These are phyloP conservation scores for Hylaeus anthracinus DNA, from an alignment of 1,140 invertebrate species.

Conservation along the genomic window DNA sequence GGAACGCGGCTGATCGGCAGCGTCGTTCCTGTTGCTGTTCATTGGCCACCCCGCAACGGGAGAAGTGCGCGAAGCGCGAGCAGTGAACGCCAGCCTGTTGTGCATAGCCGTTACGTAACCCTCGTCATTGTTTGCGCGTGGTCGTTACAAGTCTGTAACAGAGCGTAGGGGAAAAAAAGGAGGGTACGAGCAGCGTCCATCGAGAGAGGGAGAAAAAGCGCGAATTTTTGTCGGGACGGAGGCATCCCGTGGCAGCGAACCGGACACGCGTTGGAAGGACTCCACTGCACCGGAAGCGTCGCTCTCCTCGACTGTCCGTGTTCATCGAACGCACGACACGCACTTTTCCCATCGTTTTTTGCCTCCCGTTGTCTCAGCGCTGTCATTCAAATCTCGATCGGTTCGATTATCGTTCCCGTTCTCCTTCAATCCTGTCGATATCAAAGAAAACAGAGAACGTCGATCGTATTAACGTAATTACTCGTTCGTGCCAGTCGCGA, in stretches of 20 bases:
- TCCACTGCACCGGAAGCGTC: constrained; percentile 54
- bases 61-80: constrained; percentile 37
- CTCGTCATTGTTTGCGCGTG: constrained; percentile 67
- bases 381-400: constrained; percentile 13
- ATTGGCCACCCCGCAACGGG: constrained; percentile 56
- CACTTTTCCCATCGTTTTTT: constrained; percentile 23
- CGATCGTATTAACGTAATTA: constrained; percentile 51
- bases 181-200: constrained; percentile 25
- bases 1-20: constrained; percentile 38
- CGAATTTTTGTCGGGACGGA: constrained; percentile 53
- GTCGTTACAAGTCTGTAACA: constrained; percentile 55
- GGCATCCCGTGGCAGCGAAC: constrained; percentile 49
- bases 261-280: constrained; percentile 55
- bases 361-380: neutral
- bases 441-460: constrained; percentile 34
- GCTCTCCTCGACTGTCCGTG: constrained; percentile 15
- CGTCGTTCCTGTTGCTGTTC: constrained; percentile 57
- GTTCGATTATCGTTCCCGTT: constrained; percentile 19
- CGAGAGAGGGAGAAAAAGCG: constrained; percentile 45
- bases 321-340: constrained; percentile 20
- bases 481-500: constrained; percentile 37
- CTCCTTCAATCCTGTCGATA: constrained; percentile 1
- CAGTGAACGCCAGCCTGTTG: constrained; percentile 52
- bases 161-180: constrained; percentile 57
- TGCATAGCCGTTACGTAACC: constrained; percentile 62